Conservation (phyloP, 2,113 vertebrate species). For the Neomonachus schauinslandi region DNA sequence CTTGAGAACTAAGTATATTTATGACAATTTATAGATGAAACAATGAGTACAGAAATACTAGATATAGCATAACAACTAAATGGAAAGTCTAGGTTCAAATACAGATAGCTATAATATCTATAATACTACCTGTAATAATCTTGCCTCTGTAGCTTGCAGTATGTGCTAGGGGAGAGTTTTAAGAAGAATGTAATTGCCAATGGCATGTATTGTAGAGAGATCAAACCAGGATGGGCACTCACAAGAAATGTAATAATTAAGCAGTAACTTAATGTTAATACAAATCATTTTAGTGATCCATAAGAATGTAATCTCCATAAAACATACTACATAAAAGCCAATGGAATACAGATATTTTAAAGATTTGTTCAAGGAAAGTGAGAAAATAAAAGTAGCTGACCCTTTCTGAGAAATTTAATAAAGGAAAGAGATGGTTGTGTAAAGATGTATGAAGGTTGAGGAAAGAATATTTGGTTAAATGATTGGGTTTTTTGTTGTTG, state of each 20-base stretch:
- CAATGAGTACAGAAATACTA: neutral
- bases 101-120: neutral
- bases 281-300: neutral
- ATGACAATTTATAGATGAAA: neutral
- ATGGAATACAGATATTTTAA: neutral
- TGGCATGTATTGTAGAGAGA: neutral
- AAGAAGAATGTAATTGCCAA: neutral
- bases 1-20: neutral
- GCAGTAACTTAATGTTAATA: neutral
- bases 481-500: neutral
- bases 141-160: neutral
- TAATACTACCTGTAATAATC: neutral
- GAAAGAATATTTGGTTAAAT: neutral
- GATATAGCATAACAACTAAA: neutral
- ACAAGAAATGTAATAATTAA: neutral
- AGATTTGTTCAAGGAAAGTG: neutral
- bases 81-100: neutral
- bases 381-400: constrained; percentile 1
- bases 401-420: neutral
- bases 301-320: neutral
- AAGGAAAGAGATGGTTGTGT: neutral
- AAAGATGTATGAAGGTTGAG: neutral
- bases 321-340: neutral
- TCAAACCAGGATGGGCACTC: neutral
- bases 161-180: neutral